Percentiles rank a stretch among this genome's conserved stretches.
Conservation (phyloP, 64 coral and sea anemone genomes). For the Acropora yongei region DNA sequence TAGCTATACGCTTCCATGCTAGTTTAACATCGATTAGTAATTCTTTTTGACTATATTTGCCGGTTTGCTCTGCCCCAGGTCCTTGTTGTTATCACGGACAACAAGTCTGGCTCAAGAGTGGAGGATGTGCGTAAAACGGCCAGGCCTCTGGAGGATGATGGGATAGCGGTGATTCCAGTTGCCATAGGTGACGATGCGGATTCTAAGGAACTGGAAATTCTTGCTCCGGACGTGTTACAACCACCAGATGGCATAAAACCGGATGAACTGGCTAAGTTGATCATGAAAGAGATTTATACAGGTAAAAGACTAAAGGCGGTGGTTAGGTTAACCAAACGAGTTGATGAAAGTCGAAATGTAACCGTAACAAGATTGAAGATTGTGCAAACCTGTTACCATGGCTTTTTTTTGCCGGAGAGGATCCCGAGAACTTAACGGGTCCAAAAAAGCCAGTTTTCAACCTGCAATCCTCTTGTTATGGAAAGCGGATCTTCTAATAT, state of each 20-base stretch:
- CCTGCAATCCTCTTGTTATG: no score
- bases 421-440: no score
- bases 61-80: slow-evolving; percentile 21
- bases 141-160: slow-evolving; percentile 39
- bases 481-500: no score
- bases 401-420: no score
- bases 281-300: slow-evolving; percentile 52
- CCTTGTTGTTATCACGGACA: slow-evolving; percentile 79
- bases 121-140: slow-evolving; percentile 62
- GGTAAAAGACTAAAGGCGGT: not conserved
- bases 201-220: slow-evolving; percentile 43
- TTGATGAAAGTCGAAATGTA: no score
- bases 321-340: not conserved
- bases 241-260: slow-evolving; percentile 46
- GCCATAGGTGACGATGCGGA: slow-evolving; percentile 74
- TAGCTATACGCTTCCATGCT: no score
- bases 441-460: no score
- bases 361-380: no score
- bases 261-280: slow-evolving; percentile 64
- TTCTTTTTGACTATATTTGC: not conserved
- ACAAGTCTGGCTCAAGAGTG: slow-evolving; percentile 53
- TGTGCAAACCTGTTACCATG: no score
- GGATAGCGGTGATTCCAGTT: slow-evolving; percentile 77
- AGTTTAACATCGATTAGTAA: no score
- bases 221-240: slow-evolving; percentile 77